Base-by-base conservation (phyloP, 2,888 invertebrate species). In the Odontocerum albicorne region DNA sequence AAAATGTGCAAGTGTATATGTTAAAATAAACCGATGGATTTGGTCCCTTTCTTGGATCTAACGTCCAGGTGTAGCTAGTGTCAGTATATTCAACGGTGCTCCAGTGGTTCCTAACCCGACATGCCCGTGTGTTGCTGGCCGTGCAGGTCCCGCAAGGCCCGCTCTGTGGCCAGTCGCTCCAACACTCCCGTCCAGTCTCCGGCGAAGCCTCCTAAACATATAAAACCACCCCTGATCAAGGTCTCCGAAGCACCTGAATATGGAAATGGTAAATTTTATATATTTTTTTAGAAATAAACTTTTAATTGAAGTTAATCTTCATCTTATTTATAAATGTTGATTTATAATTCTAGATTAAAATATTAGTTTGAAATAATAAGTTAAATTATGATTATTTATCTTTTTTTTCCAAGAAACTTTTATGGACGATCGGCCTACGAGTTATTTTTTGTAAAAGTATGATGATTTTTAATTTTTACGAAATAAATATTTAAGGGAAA, bases 41-140 rank as follows among this genome's bases (percentile, higher is more conserved):
- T 27, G 27, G 27, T 10, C 4, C 4, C 27, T 27, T 27, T 10
- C 27, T n/a, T n/a, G 27, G 4, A 27, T 27, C 27, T 10, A 4
- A 10, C 27, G 27, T 7, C 27, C 10, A 27, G 27, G n/a, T 32
- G 50, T 16, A 19, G 50, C 22, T 36, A 13, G 12, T 22, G 42
- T 2, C 36, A 4, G 20, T 20, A 1, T n/a, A 4, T 13, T 1
- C 44, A 20, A 8, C 32, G 17, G 45, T 33, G 17, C 17, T n/a
- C 6, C 6, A 32, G 45, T 33, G 45, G 35, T n/a, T n/a, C n/a
- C 17, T 20, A 8, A 32, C 7, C 31, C 22, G 49, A 44, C 32
- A 61, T 61, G 60, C 56, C 60, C 39, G 42, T 56, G 53, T 61
- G 60, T 33, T 61, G 60, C 46, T 61, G 60, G 58, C 58, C 58